Evolutionary conservation across 2,113 vertebrate species (phyloP), one percentile per base, ranked within the genome.

Genomic region (Onychorhynchus coronatus): DNA sequence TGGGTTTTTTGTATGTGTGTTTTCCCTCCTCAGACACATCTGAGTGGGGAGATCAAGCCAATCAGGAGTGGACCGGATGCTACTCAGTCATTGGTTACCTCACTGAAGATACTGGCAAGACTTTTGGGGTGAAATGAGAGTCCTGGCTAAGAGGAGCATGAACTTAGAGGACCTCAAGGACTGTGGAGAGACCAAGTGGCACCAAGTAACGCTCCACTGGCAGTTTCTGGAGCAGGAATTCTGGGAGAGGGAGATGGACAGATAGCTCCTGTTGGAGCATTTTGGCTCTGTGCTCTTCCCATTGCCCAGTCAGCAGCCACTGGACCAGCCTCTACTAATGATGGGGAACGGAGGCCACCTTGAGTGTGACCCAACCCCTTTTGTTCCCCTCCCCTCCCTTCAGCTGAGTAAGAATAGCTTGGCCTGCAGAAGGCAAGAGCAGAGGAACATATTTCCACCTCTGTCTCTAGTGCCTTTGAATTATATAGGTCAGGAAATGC

Each of bases 21-120:
- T 95, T 97, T 97, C 88, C 90, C 88, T 97, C 85, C 67, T 97
- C 94, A 97, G 96, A 97, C 92, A 94, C 95, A 93, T 97, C 88
- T 97, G 96, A 97, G 82, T 94, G 95, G 94, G 95, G 78, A 93
- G 78, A 92, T 62, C 62, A 95, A 93, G 85, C 85, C 90, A 88
- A 88, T 93, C 85, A 90, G 82, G 85, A 93, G 78, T 88, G 96
- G 92, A 95, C 71, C 41, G 41, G 95, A 91, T 95, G 79, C 96
- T 94, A 65, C 90, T 94, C 85, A 89, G 84, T 94, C 93, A 79
- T 15, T 91, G 88, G 25, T 96, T 94, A 76, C 94, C 88, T 95
- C 95, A 83, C 85, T 91, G 96, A 97, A 96, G 96, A 97, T 84
- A 95, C 91, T 95, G 94, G 53, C 74, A 93, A 93, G 96, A 94